phyloP scores from a whole-genome alignment of 1,140 invertebrate species.

The Danaus melanippus region DNA sequence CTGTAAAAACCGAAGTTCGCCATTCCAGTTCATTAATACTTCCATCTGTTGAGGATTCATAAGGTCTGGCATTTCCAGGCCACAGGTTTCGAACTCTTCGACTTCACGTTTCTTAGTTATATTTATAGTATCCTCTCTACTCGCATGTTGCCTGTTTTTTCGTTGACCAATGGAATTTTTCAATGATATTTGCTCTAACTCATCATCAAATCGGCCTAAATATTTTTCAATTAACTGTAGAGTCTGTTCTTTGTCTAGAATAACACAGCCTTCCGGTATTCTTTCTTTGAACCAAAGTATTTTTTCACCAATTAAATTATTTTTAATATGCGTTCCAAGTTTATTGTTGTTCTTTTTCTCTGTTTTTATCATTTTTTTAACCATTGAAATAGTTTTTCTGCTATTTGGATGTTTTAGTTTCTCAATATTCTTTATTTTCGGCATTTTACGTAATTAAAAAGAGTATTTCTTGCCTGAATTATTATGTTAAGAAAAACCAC shows the following conservation, averaged over 20 bases:
- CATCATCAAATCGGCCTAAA: slow-evolving; percentile 79
- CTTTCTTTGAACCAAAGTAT: slow-evolving; percentile 79
- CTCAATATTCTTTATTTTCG: slow-evolving; percentile 59
- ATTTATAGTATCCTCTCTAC: slow-evolving; percentile 80
- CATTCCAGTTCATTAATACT: slow-evolving; percentile 77
- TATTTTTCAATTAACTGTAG: slow-evolving; percentile 75
- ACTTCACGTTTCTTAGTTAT: slow-evolving; percentile 79
- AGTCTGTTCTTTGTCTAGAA: slow-evolving; percentile 73
- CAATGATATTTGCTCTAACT: slow-evolving; percentile 81
- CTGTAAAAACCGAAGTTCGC: slow-evolving; percentile 76
- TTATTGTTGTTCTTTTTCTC: slow-evolving; percentile 77
- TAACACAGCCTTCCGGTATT: slow-evolving; percentile 69
- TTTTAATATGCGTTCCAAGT: slow-evolving; percentile 76
- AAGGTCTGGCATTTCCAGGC: slow-evolving; percentile 81
- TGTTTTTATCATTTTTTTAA: slow-evolving; percentile 77
- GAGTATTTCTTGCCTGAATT: too few species aligned
- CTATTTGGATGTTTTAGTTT: slow-evolving; percentile 85
- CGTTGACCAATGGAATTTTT: slow-evolving; percentile 81
- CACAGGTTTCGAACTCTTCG: slow-evolving; percentile 81
- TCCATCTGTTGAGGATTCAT: slow-evolving; percentile 72
- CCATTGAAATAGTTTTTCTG: slow-evolving; percentile 79
- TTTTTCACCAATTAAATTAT: slow-evolving; percentile 81
- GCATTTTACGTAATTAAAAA: slow-evolving; percentile 33
- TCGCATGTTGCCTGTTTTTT: slow-evolving; percentile 82
- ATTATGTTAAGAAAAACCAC: too few species aligned